Base-by-base conservation (phyloP, 2,888 invertebrate species). In the Ectobius pallidus region DNA sequence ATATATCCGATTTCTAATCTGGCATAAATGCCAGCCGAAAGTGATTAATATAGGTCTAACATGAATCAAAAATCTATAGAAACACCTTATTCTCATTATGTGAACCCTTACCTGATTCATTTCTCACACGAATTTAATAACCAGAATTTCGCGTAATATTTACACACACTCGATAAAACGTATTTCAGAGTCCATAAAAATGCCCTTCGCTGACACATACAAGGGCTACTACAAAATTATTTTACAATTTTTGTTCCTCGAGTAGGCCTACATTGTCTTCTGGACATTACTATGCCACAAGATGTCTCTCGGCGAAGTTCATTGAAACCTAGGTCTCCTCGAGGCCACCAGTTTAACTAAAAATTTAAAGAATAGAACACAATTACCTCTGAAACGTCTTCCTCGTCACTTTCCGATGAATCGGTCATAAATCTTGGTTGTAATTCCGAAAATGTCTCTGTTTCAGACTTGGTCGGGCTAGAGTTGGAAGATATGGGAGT, bases 401-500 rank as follows among this genome's bases (percentile, higher is more conserved):
- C 96, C 86, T 96, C 96, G 85, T 96, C 96, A 85, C 95, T 96
- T 88, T 95, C 96, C 82, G 96, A 96, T 84, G 95, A 91, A 88
- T 95, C 95, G 85, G 94, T 92, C 88, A 94, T 94, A 89, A 91
- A 93, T 87, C 92, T 92, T 83, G 92, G 91, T 84, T 92, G 93
- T 83, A 90, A 86, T 85, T 92, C 93, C 83, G 91, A 91, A 87
- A 90, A 92, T 84, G 93, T 93, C 88, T 94, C 94, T 84, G 92
- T 93, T 87, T 92, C 92, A 83, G 93, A 91, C 87, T 91, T 91
- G 83, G 90, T 90, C 85, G 91, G 91, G 87, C 91, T 92, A 84
- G 91, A 91, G 87, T 90, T 90, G 85, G 90, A 91, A 86, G 92
- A 92, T 86, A 92, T 92, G 89, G 93, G 92, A 89, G 91, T 91